Percentiles rank a stretch among this genome's conserved stretches.
These are phyloP conservation scores for Regulus satrapa DNA, from an alignment of 2,113 vertebrate genomes.

Conservation along the genomic window DNA sequence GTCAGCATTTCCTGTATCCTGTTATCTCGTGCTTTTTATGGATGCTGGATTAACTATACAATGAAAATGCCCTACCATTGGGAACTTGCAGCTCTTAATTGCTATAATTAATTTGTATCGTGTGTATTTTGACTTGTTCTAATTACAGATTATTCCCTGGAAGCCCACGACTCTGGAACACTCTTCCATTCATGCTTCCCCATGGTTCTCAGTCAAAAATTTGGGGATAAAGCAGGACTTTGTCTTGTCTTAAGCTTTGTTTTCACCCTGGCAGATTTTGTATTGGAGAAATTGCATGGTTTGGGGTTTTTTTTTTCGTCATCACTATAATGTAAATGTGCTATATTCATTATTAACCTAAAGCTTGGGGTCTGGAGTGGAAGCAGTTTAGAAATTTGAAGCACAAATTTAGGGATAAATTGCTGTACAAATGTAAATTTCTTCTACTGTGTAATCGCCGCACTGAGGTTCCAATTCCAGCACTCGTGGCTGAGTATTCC, in stretches of 20 bases:
- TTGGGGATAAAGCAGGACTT: neutral
- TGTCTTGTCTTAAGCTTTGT: neutral
- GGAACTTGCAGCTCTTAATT: neutral
- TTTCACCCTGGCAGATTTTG: neutral
- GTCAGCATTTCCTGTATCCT: slow-evolving; percentile 68
- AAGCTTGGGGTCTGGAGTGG: neutral
- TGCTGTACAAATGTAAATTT: neutral
- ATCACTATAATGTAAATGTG: neutral
- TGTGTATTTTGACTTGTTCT: neutral
- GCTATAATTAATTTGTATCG: neutral
- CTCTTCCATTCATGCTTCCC: neutral
- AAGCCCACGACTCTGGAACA: neutral
- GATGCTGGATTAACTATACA: neutral
- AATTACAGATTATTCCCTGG: neutral
- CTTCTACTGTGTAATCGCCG: neutral
- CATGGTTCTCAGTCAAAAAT: neutral
- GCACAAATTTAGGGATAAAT: neutral
- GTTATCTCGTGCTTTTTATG: slow-evolving; percentile 53
- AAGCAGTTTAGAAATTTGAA: neutral
- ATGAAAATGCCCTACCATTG: neutral
- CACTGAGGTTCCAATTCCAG: rapidly evolving
- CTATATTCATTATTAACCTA: neutral
- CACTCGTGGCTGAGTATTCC: rapidly evolving
- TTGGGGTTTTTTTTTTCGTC: neutral
- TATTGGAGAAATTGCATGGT: neutral